These are phyloP conservation scores for Listronotus oregonensis DNA, from an alignment of 1,140 invertebrate genomes.

Conservation along the genomic window DNA sequence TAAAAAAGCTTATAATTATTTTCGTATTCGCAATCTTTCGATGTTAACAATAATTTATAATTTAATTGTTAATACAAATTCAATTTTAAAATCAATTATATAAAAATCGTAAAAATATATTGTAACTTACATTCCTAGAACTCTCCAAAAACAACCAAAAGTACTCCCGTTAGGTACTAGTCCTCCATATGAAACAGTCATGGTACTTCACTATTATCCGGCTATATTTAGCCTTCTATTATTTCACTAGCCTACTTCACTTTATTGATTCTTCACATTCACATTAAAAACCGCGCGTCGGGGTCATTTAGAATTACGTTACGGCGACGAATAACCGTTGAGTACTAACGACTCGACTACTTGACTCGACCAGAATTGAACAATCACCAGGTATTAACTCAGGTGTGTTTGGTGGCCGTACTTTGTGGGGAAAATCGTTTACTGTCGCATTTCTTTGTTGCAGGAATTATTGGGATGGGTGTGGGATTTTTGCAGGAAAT, in stretches of 20 bases:
- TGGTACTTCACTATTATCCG: conserved; percentile 49
- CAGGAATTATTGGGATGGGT: conserved; percentile 19
- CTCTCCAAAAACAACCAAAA: conserved; percentile 82
- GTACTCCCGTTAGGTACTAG: conserved; percentile 88
- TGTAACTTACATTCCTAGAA: conserved; percentile 46
- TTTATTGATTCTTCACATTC: conserved; percentile 17
- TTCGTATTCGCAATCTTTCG: no score
- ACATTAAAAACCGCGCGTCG: conserved; percentile 14
- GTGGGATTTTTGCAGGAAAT: conserved; percentile 22
- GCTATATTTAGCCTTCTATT: no score
- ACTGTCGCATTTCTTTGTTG: conserved; percentile 27
- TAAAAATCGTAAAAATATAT: no score
- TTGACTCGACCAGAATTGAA: conserved; percentile 18
- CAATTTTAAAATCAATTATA: no score
- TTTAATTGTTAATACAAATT: no score
- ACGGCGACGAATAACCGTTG: conserved; percentile 16
- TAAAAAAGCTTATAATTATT: no score
- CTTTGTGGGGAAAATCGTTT: conserved; percentile 25
- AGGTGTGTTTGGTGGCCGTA: conserved; percentile 26
- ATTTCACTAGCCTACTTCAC: conserved; percentile 15
- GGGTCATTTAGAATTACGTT: conserved; percentile 17
- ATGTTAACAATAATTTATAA: no score
- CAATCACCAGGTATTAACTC: conserved; percentile 26
- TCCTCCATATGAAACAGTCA: conserved; percentile 87
- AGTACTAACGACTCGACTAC: conserved; percentile 8